Percentiles rank a stretch among this genome's conserved stretches.
Conservation (phyloP, 2,113 vertebrate species). For the Corapipo altera region DNA sequence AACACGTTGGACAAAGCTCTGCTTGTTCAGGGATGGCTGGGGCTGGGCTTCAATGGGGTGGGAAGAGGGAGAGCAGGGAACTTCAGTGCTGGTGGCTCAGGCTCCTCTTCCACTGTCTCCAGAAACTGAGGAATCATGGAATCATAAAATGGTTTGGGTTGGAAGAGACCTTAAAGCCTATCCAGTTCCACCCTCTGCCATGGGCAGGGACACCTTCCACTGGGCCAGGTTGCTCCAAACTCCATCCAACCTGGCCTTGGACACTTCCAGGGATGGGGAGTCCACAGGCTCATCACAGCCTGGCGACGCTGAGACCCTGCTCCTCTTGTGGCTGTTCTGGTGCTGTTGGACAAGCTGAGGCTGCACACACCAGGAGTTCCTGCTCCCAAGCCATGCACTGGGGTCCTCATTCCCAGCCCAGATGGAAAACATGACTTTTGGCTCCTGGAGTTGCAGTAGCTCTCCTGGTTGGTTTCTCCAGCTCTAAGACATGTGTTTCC, state of each 20-base stretch:
- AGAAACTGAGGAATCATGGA: not conserved
- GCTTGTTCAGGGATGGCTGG: not conserved
- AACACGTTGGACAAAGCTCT: conserved; percentile 31
- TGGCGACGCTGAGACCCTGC: not conserved
- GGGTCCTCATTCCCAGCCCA: not conserved
- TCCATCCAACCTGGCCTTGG: not conserved
- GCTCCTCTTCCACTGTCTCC: not conserved
- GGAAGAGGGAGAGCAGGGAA: not conserved
- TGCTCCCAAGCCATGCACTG: not conserved
- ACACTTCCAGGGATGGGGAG: not conserved
- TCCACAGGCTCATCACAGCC: not conserved
- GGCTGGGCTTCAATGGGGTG: not conserved
- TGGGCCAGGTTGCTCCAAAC: not conserved
- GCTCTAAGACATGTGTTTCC: not conserved
- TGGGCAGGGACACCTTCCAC: not conserved
- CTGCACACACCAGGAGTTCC: not conserved
- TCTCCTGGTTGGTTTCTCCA: not conserved
- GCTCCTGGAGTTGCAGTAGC: not conserved
- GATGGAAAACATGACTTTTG: not conserved
- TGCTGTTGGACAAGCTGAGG: not conserved
- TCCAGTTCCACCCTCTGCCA: not conserved
- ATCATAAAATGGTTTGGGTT: too few relatives aligned
- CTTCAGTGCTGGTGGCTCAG: not conserved
- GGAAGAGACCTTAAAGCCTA: not conserved
- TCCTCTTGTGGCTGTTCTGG: not conserved